Evolutionary conservation across 1,140 invertebrate species (phyloP).

Genomic region (Charaxes varanes): DNA sequence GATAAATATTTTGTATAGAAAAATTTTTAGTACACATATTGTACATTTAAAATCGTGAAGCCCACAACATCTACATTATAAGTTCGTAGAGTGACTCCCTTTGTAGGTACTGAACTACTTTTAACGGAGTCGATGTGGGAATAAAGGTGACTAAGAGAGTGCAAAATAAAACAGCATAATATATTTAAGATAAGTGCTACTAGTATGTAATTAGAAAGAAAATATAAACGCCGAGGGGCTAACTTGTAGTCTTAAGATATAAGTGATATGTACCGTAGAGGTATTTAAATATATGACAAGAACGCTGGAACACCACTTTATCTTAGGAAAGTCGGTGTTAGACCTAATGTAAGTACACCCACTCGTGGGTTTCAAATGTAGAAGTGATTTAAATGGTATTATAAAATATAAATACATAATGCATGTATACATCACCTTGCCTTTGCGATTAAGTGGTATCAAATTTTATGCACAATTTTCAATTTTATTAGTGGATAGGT

Average conservation of each 20-base stretch:
- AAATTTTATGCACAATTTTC: constrained; percentile 57
- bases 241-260: constrained; percentile 28
- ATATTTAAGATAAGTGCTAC: constrained; percentile 56
- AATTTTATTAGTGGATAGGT: constrained; percentile 37
- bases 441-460: constrained; percentile 48
- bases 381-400: constrained; percentile 30
- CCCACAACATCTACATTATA: constrained; percentile 29
- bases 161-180: constrained; percentile 61
- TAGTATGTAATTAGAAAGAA: constrained; percentile 46
- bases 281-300: constrained; percentile 38
- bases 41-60: constrained; percentile 1
- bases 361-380: constrained; percentile 32
- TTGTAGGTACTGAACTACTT: constrained; percentile 45
- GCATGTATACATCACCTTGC: constrained; percentile 56
- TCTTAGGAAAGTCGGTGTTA: constrained; percentile 38
- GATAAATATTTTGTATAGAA: constrained; percentile 29
- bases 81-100: constrained; percentile 40
- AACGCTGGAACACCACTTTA: constrained; percentile 53
- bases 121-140: constrained; percentile 47
- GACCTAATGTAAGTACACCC: constrained; percentile 18
- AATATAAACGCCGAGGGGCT: constrained; percentile 32
- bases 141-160: constrained; percentile 29
- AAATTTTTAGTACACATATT: constrained; percentile 16
- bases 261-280: constrained; percentile 22
- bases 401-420: constrained; percentile 21